Evolutionary conservation across 2,797 vertebrate species (phyloP).

Genomic region (Sebastes taczanowskii): DNA sequence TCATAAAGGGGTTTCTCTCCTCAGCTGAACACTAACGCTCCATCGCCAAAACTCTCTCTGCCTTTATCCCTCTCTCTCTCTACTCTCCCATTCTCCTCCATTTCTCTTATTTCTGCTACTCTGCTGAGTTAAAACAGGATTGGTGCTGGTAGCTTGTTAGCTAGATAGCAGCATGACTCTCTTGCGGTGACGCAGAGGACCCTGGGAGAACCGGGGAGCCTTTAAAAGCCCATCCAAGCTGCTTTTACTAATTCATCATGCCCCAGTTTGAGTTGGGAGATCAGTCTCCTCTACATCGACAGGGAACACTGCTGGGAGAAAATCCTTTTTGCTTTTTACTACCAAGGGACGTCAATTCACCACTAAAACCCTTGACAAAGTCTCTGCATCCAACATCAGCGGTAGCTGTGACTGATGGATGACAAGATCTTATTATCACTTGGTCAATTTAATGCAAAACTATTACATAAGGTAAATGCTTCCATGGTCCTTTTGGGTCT

Average conservation of each 20-base stretch:
- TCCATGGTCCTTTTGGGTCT: not conserved
- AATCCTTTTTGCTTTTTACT: conserved; percentile 40
- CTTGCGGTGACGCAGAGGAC: conserved; percentile 41
- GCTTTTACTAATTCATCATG: conserved; percentile 83
- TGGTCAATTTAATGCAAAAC: not conserved
- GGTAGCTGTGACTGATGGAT: conserved; percentile 5
- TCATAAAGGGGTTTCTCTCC: not conserved
- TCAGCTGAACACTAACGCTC: not conserved
- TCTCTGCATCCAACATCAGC: conserved; percentile 1
- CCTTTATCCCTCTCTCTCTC: not conserved
- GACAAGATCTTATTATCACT: conserved; percentile 9
- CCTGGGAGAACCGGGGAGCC: conserved; percentile 58
- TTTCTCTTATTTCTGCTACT: conserved; percentile 13
- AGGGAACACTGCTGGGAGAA: conserved; percentile 51
- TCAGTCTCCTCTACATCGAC: conserved; percentile 60
- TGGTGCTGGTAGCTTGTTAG: conserved; percentile 23
- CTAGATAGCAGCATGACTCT: conserved; percentile 26
- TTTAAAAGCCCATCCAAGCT: conserved; percentile 79
- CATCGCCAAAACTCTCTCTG: not conserved
- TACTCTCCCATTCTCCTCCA: not conserved
- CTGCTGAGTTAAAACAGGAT: conserved; percentile 8
- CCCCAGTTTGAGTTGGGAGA: conserved; percentile 76
- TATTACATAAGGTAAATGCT: not conserved
- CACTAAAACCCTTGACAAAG: conserved; percentile 14
- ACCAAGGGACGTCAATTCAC: conserved; percentile 27